Percentiles rank a stretch among this genome's conserved stretches.
These are phyloP conservation scores for Acrossocheilus wenchowensis DNA, from an alignment of 2,797 vertebrate genomes.

Conservation along the genomic window DNA sequence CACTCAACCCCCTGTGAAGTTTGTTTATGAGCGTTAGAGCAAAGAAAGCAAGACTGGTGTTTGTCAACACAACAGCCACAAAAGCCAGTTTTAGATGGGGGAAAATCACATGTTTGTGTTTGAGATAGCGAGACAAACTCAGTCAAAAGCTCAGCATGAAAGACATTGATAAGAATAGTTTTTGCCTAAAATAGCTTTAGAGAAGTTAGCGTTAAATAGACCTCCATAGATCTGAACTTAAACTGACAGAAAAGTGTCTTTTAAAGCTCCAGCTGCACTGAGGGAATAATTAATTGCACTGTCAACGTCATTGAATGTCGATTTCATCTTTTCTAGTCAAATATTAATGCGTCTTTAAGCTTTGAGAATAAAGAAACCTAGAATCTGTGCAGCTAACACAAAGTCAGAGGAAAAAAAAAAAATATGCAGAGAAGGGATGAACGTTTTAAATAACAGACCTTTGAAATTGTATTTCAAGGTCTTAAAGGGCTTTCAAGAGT, in stretches of 20 bases:
- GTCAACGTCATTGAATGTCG: conserved; percentile 14
- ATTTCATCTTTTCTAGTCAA: background rate
- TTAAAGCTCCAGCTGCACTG: background rate
- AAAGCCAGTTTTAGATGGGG: conserved; percentile 14
- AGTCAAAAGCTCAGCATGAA: conserved; percentile 40
- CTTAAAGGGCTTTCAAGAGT: background rate
- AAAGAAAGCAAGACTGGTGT: conserved; percentile 10
- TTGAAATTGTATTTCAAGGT: conserved; percentile 12
- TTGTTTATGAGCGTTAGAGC: conserved; percentile 36
- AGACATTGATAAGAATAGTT: conserved; percentile 22
- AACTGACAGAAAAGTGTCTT: conserved; percentile 14
- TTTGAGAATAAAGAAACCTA: background rate
- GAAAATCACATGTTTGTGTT: background rate
- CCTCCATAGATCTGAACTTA: conserved; percentile 6
- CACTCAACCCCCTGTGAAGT: conserved; percentile 37
- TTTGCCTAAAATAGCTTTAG: conserved; percentile 8
- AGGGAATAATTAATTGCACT: conserved; percentile 15
- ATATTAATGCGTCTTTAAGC: conserved; percentile 13
- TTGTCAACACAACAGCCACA: conserved; percentile 35
- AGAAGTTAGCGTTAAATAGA: conserved; percentile 1
- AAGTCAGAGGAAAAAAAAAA: background rate
- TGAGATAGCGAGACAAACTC: conserved; percentile 20
- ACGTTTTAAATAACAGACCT: conserved; percentile 9
- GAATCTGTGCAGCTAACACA: background rate
- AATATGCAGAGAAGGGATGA: background rate